Conservation (phyloP, 2,113 vertebrate genomes). For the Amphilophus citrinellus region DNA sequence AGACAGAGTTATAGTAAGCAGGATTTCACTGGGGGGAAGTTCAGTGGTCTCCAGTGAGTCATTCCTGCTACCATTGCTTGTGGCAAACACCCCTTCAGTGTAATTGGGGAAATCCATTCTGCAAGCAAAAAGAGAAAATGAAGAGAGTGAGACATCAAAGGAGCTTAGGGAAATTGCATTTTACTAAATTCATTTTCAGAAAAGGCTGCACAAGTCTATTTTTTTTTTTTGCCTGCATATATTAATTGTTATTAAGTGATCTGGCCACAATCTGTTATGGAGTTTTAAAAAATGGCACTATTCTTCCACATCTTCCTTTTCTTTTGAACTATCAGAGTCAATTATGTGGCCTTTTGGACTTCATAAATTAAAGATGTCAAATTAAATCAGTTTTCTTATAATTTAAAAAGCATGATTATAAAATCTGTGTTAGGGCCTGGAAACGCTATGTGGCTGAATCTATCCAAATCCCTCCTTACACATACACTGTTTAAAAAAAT, state of each 20-base stretch:
- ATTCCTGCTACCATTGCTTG: slow-evolving; percentile 47
- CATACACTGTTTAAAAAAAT: too few species aligned
- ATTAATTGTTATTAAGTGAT: not conserved
- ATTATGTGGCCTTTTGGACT: slow-evolving; percentile 8
- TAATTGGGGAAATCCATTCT: slow-evolving; percentile 93
- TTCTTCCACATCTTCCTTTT: not conserved
- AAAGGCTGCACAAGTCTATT: not conserved
- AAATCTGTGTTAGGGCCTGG: slow-evolving; percentile 8
- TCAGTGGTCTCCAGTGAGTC: slow-evolving; percentile 70
- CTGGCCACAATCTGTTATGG: not conserved
- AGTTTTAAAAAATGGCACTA: not conserved
- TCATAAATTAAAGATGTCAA: slow-evolving; percentile 25
- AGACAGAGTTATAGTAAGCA: slow-evolving; percentile 91
- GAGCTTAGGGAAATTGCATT: not conserved
- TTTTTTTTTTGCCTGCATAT: not conserved
- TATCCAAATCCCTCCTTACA: not conserved
- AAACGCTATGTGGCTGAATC: not conserved
- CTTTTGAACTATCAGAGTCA: not conserved
- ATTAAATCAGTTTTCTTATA: slow-evolving; percentile 21
- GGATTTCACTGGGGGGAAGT: slow-evolving; percentile 86
- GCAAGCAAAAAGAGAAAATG: slow-evolving; percentile 30
- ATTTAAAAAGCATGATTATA: slow-evolving; percentile 24
- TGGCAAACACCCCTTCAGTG: slow-evolving; percentile 84
- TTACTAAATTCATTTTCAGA: not conserved
- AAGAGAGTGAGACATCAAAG: slow-evolving; percentile 27